Percentiles rank a stretch among this genome's conserved stretches.
phyloP scores from a whole-genome alignment of 2,797 vertebrate genomes.

The Lutjanus argentimaculatus region DNA sequence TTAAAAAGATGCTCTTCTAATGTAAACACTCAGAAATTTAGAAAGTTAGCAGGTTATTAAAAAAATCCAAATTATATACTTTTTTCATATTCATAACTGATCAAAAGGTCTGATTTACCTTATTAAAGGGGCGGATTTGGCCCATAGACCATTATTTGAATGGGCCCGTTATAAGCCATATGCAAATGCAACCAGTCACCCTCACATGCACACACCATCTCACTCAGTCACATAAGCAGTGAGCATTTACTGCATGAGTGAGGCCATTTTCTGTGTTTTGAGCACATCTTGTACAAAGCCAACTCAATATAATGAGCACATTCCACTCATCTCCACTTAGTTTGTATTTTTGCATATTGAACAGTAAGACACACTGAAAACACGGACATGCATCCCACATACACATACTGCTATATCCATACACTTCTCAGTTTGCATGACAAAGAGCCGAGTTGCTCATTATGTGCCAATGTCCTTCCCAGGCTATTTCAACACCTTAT shows the following conservation, averaged over 20 bases:
- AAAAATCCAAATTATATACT: too few species aligned
- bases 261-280: conserved; percentile 19
- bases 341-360: conserved; percentile 3
- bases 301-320: not conserved
- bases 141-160: too few species aligned
- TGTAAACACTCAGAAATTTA: too few species aligned
- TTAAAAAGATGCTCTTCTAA: too few species aligned
- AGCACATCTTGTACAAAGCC: conserved; percentile 32
- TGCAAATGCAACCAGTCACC: conserved; percentile 15
- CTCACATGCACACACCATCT: not conserved
- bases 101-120: too few species aligned
- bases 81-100: too few species aligned
- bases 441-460: not conserved
- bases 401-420: not conserved
- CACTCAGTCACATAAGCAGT: conserved; percentile 20
- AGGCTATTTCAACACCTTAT: not conserved
- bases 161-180: not conserved
- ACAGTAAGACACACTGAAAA: not conserved
- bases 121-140: too few species aligned
- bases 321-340: conserved; percentile 3
- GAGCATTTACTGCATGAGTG: conserved; percentile 30
- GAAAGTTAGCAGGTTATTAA: too few species aligned
- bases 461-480: not conserved
- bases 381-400: not conserved
- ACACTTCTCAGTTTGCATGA: not conserved